Evolutionary conservation across 2,797 vertebrate genomes (phyloP), one percentile per base, ranked within the genome.

Genomic region (Gymnopithys bicolor): DNA sequence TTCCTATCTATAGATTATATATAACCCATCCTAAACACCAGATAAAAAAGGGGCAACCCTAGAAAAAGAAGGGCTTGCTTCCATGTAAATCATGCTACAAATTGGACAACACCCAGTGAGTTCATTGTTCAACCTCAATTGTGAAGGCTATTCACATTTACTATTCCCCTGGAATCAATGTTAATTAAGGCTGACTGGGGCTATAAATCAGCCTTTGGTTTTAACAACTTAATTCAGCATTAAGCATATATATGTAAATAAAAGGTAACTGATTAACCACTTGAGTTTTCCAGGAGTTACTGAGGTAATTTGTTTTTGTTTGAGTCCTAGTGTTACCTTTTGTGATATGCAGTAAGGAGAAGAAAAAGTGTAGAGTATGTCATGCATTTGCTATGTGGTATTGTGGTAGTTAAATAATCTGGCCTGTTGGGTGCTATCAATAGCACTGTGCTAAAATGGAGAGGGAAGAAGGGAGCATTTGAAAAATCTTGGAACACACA

Each of bases 81-180:
- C 98, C 98, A 98, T 98, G 99, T 99, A 99, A 99, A 99, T 99
- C 99, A 99, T 97, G 84, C 96, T 98, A 98, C 98, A 98, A 99
- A 99, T 99, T 99, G 98, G 98, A 98, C 98, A 98, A 98, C 98
- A 98, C 98, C 99, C 98, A 98, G 98, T 97, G 97, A 98, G 98
- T 97, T 98, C 98, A 99, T 99, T 99, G 99, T 99, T 98, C 98
- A 95, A 91, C 97, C 98, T 98, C 98, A 98, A 97, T 98, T 97
- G 98, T 97, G 98, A 98, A 98, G 98, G 98, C 98, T 98, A 98
- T 98, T 98, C 98, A 97, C 98, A 98, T 98, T 99, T 99, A 99
- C 98, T 98, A 95, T 97, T 98, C 98, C 98, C 98, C 98, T 98
- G 98, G 98, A 99, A 98, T 98, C 97, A 96, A 98, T 97, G 98